Evolutionary conservation across 2,888 invertebrate species (phyloP).

Genomic region (Buathra laborator): DNA sequence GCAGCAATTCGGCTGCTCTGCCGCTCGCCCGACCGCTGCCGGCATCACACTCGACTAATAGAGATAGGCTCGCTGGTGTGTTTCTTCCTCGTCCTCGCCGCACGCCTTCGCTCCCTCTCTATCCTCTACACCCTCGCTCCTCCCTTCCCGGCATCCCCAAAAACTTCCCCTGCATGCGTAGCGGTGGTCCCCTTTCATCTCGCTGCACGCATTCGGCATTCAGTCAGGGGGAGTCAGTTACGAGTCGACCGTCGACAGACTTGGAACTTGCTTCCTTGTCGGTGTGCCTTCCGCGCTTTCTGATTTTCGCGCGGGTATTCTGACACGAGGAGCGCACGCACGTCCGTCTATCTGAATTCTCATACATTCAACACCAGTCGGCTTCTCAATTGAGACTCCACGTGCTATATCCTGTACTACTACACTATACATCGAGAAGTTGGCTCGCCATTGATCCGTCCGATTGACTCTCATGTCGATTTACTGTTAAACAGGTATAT

Average conservation of each 20-base stretch:
- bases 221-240: conserved; percentile 84
- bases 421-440: conserved; percentile 28
- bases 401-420: conserved; percentile 24
- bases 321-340: conserved; percentile 24
- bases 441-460: conserved; percentile 16
- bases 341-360: conserved; percentile 37
- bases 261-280: conserved; percentile 72
- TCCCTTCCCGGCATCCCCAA: conserved; percentile 76
- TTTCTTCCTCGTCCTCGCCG: conserved; percentile 72
- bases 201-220: conserved; percentile 83
- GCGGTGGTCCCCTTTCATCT: conserved; percentile 82
- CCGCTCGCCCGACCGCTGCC: conserved; percentile 70
- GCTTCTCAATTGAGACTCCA: background rate
- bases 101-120: conserved; percentile 33
- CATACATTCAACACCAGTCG: background rate
- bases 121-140: conserved; percentile 80
- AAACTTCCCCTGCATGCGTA: conserved; percentile 85
- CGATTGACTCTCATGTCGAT: conserved; percentile 46
- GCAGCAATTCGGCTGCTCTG: conserved; percentile 71
- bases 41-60: conserved; percentile 82
- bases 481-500: conserved; percentile 41
- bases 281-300: conserved; percentile 42
- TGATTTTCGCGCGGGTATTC: conserved; percentile 36
- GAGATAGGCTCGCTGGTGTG: conserved; percentile 84
- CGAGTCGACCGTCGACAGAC: conserved; percentile 83